These are phyloP conservation scores for Drymonia ruficornis DNA, from an alignment of 2,888 invertebrate species.

Conservation along the genomic window DNA sequence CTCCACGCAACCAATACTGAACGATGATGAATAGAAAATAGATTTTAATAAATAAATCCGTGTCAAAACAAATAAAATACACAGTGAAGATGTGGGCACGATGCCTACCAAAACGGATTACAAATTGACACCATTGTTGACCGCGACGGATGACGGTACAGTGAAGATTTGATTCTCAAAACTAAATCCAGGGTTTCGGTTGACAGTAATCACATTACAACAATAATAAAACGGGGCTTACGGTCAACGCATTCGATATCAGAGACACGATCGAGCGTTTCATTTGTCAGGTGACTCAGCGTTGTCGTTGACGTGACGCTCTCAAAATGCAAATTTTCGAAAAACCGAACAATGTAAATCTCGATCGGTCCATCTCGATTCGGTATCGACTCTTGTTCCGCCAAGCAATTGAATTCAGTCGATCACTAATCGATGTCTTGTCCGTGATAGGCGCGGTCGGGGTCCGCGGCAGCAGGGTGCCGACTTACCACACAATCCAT, in stretches of 20 bases:
- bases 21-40: constrained; percentile 49
- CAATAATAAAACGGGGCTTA: constrained; percentile 79
- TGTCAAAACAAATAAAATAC: constrained; percentile 4
- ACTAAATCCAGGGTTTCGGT: constrained; percentile 58
- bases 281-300: constrained; percentile 84
- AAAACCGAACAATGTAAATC: constrained; percentile 81
- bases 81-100: constrained; percentile 7
- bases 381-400: constrained; percentile 80
- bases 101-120: constrained; percentile 44
- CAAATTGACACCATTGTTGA: constrained; percentile 49
- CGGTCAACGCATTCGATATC: constrained; percentile 82
- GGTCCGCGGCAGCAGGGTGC: constrained; percentile 84
- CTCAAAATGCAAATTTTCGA: constrained; percentile 83
- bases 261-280: constrained; percentile 74
- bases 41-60: constrained; percentile 29
- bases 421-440: constrained; percentile 85
- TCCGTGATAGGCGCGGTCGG: constrained; percentile 83
- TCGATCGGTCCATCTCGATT: constrained; percentile 77
- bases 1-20: constrained; percentile 61
- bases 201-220: constrained; percentile 82
- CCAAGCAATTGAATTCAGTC: constrained; percentile 84
- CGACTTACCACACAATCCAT: constrained; percentile 85
- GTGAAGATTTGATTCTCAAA: constrained; percentile 56
- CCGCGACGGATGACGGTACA: constrained; percentile 48
- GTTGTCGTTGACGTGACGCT: constrained; percentile 81